Base-by-base conservation (phyloP, 1,140 invertebrate species). In the Pristionchus pacificus region DNA sequence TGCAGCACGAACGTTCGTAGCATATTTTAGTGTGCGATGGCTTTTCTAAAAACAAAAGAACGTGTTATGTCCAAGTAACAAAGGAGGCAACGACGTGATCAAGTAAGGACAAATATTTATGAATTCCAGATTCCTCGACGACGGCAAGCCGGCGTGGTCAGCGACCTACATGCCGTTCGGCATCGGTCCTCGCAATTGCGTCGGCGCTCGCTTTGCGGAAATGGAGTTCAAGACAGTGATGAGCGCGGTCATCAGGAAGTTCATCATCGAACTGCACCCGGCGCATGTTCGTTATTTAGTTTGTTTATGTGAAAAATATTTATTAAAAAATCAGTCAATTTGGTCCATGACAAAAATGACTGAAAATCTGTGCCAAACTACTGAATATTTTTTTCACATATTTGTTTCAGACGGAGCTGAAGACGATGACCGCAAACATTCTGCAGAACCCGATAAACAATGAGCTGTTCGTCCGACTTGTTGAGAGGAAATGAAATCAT, bases 211-310 rank as follows among this genome's bases (percentile, higher is more conserved):
- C 38, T 89, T 91, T 63, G 90, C 89, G 1, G 64, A 88, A 1
- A 74, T 90, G 62, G 87, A 90, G 79, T 86, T 88, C 0, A 91
- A 91, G 85, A 74, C 90, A 55, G 88, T 88, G 1, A 24, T 87
- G 3, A 78, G 6, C 19, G 38, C 6, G 19, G 38, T 49, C 6
- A 49, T 19, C 6, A 6, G 38, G 6, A 49, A 49, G 19, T 49
- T 49, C 19, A 49, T 49, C 38, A 49, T 19, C 19, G 6, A 49
- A 49, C 38, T 49, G 6, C 6, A 49, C 38, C 38, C 38, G 6
- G 38, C 38, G 6, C 38, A 49, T 49, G 38, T 49, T 10, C 6
- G 38, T 49, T 49, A n/a, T n/a, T n/a, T n/a, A n/a, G n/a, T n/a
- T n/a, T n/a, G n/a, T n/a, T n/a, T n/a, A n/a, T n/a, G n/a, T n/a